Percentiles rank a stretch among this genome's conserved stretches.
phyloP scores from a whole-genome alignment of 2,888 invertebrate species.

The Hydraecia micacea region DNA sequence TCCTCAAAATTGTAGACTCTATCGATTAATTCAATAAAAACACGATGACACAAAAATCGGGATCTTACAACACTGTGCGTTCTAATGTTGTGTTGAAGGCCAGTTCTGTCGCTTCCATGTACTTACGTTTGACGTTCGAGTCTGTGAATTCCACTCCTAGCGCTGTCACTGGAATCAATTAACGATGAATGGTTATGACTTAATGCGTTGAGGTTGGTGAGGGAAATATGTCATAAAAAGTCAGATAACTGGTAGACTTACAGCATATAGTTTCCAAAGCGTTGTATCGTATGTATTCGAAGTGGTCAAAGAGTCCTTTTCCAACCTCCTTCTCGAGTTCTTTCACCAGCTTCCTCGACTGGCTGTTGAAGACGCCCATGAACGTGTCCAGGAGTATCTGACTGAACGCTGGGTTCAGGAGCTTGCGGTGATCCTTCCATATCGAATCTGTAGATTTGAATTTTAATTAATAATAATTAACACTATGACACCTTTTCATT shows the following conservation, averaged over 20 bases:
- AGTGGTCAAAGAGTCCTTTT: conserved; percentile 79
- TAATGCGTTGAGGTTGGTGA: no score
- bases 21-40: no score
- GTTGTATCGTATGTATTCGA: conserved; percentile 78
- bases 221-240: not conserved
- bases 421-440: conserved; percentile 66
- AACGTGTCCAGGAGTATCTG: conserved; percentile 76
- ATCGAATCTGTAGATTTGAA: conserved; percentile 63
- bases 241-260: conserved; percentile 66
- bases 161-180: conserved; percentile 77
- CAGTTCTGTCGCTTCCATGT: conserved; percentile 78
- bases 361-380: conserved; percentile 77
- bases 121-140: conserved; percentile 76
- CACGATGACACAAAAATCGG: no score
- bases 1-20: no score
- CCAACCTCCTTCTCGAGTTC: conserved; percentile 35
- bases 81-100: conserved; percentile 78
- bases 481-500: not conserved
- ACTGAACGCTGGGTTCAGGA: conserved; percentile 79
- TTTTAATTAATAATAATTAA: not conserved
- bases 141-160: conserved; percentile 81
- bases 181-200: not conserved
- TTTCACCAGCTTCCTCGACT: conserved; percentile 74
- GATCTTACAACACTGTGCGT: no score
- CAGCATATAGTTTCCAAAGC: conserved; percentile 83